These are phyloP conservation scores for Camponotus pennsylvanicus DNA, from an alignment of 1,140 invertebrate genomes.

Conservation along the genomic window DNA sequence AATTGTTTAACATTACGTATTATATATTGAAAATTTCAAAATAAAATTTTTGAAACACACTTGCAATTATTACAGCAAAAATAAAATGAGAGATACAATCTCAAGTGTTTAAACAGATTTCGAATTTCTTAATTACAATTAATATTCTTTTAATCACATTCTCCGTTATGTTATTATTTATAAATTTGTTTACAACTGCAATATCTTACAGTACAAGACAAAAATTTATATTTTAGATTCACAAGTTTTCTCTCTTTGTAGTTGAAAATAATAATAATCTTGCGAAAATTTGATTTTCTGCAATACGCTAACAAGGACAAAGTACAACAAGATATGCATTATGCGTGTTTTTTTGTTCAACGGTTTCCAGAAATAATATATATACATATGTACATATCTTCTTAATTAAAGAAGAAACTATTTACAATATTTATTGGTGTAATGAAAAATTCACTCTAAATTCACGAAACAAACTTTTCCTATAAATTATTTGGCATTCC, in stretches of 20 bases:
- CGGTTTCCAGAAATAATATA: not conserved
- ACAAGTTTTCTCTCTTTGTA: constrained; percentile 25
- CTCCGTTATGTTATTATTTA: not conserved
- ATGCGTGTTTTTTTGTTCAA: not conserved
- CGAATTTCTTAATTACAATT: not conserved
- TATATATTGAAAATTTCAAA: not conserved
- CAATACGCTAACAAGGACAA: not conserved
- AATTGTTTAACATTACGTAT: not conserved
- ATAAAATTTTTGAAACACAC: not conserved
- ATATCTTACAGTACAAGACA: not conserved
- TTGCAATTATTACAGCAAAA: not conserved
- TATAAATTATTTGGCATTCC: not conserved
- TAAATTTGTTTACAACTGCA: constrained; percentile 21
- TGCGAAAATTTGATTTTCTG: constrained; percentile 43
- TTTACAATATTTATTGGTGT: not conserved
- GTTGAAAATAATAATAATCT: constrained; percentile 42
- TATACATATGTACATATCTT: no score
- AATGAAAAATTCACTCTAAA: constrained; percentile 2
- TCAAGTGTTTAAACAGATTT: not conserved
- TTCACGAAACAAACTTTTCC: no score
- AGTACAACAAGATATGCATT: not conserved
- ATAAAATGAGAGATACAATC: not conserved
- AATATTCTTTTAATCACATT: not conserved
- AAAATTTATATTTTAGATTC: constrained; percentile 24
- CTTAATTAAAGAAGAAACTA: not conserved